phyloP scores from a whole-genome alignment of 2,797 vertebrate genomes.

The Pangasius larnaudii region DNA sequence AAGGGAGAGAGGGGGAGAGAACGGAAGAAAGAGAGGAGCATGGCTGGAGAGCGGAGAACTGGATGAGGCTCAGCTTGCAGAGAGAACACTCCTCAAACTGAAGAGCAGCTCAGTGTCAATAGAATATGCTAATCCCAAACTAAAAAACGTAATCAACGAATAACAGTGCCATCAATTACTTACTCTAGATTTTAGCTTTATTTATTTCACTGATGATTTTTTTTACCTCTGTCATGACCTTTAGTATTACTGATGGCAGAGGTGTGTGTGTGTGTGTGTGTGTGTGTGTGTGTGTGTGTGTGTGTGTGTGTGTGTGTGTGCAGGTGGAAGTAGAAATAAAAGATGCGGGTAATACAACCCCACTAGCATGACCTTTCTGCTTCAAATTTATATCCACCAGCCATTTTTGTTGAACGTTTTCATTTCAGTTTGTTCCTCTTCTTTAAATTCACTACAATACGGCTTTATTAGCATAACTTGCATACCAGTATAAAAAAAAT shows the following conservation, averaged over 20 bases:
- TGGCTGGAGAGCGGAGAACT: slow-evolving; percentile 11
- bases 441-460: not conserved
- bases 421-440: not conserved
- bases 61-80: slow-evolving; percentile 40
- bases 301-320: not conserved
- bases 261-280: not conserved
- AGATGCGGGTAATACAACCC: not conserved
- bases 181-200: not conserved
- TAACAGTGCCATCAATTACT: not conserved
- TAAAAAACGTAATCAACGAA: not conserved
- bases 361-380: not conserved
- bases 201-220: not conserved
- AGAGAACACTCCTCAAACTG: slow-evolving; percentile 50
- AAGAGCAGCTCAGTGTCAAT: slow-evolving; percentile 31
- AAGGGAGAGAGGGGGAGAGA: not conserved
- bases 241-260: not conserved
- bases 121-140: slow-evolving; percentile 19
- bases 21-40: slow-evolving; percentile 1
- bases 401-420: not conserved
- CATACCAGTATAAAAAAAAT: not conserved
- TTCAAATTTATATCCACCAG: not conserved
- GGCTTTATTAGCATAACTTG: not conserved
- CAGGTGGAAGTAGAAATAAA: not conserved
- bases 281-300: not conserved
- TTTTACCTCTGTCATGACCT: not conserved